Conservation (phyloP, 2,797 vertebrate genomes). For the Characodon lateralis region DNA sequence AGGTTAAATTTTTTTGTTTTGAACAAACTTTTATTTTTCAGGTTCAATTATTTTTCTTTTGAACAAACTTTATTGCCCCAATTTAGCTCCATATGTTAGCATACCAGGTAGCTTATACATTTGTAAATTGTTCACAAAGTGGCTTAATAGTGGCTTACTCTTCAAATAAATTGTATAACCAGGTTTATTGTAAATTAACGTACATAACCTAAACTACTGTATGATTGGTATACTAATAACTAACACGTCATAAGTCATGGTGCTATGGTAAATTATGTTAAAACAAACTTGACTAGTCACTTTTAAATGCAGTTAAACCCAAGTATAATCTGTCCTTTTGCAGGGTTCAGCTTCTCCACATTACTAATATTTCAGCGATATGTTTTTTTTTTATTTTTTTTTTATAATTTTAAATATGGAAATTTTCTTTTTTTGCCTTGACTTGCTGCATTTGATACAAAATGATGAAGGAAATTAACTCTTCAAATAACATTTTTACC, state of each 20-base stretch:
- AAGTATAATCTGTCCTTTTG: neutral
- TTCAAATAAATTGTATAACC: slow-evolving; percentile 2
- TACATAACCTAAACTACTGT: neutral
- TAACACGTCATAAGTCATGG: neutral
- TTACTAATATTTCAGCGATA: slow-evolving; percentile 22
- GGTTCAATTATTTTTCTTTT: no score
- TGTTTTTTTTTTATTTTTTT: slow-evolving; percentile 40
- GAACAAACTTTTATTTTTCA: neutral
- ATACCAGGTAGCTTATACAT: no score
- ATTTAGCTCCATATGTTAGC: neutral
- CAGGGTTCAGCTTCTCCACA: slow-evolving; percentile 20
- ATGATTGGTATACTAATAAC: neutral
- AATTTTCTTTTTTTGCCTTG: slow-evolving; percentile 47
- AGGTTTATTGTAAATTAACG: neutral
- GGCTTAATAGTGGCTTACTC: slow-evolving; percentile 1
- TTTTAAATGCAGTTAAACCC: slow-evolving; percentile 9
- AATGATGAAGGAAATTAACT: slow-evolving; percentile 20
- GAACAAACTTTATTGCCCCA: neutral
- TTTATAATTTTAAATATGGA: neutral
- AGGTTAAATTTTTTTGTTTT: no score
- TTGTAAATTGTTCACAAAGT: neutral
- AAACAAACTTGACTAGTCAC: slow-evolving; percentile 1
- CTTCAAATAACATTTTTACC: slow-evolving; percentile 16
- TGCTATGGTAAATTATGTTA: neutral
- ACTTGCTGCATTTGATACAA: slow-evolving; percentile 36